A percentile compares a stretch with the other conserved stretches of the same genome.
Conservation (phyloP, 2,888 invertebrate genomes). For the Watsonalla binaria region DNA sequence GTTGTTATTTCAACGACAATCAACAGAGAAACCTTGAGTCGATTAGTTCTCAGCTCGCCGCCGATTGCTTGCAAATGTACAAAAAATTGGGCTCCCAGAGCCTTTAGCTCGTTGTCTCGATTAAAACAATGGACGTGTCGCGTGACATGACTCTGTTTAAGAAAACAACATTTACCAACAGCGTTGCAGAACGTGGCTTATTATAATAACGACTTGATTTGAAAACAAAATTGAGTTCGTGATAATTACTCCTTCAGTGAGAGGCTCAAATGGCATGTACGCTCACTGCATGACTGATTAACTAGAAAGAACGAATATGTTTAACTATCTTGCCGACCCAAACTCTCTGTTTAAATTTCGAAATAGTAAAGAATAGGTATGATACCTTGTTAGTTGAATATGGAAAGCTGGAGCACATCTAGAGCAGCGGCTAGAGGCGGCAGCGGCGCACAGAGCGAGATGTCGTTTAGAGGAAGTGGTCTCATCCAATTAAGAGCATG, state of each 20-base stretch:
- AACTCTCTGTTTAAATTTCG: background rate
- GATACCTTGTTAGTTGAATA: conserved; percentile 38
- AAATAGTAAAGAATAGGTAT: conserved; percentile 6
- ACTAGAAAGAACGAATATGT: background rate
- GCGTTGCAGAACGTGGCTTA: conserved; percentile 37
- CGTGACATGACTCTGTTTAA: conserved; percentile 47
- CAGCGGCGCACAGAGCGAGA: conserved; percentile 27
- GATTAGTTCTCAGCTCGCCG: conserved; percentile 36
- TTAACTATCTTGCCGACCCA: background rate
- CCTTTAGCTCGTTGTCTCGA: conserved; percentile 36
- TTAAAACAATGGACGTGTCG: conserved; percentile 49
- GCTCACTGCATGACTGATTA: background rate
- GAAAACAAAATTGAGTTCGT: conserved; percentile 12
- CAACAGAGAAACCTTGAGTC: conserved; percentile 15
- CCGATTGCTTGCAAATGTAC: conserved; percentile 20
- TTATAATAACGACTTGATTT: conserved; percentile 20
- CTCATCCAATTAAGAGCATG: conserved; percentile 75
- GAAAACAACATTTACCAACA: conserved; percentile 41
- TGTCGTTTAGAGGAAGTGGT: conserved; percentile 72
- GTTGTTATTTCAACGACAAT: conserved; percentile 8
- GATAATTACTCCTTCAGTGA: background rate
- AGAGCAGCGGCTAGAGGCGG: conserved; percentile 15
- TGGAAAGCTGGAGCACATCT: conserved; percentile 29
- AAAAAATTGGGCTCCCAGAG: conserved; percentile 33
- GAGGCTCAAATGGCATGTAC: background rate